A percentile compares a stretch with the other conserved stretches of the same genome.
These are phyloP conservation scores for Caloenas nicobarica DNA, from an alignment of 2,113 vertebrate species.

Conservation along the genomic window DNA sequence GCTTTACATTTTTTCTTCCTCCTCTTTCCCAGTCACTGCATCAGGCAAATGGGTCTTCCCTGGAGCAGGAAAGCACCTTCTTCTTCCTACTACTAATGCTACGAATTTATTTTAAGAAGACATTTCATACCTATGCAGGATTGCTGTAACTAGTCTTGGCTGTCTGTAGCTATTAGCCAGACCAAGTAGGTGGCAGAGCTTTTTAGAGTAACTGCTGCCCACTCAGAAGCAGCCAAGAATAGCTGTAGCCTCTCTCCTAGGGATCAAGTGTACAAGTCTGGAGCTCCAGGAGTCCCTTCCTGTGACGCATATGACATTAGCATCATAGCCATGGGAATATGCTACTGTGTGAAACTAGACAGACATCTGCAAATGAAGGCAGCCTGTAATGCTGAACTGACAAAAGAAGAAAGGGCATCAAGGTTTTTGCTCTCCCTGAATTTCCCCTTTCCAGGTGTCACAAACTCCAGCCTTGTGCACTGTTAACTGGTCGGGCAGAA, in stretches of 20 bases:
- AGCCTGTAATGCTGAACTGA: not conserved
- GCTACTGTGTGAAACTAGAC: not conserved
- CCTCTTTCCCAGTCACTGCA: not conserved
- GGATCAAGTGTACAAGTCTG: not conserved
- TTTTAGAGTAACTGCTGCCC: constrained; percentile 36
- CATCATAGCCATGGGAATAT: not conserved
- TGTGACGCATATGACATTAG: not conserved
- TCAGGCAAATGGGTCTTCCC: not conserved
- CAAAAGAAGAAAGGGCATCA: not conserved
- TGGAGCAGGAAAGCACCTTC: not conserved
- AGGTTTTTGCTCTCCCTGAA: not conserved
- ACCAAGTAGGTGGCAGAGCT: constrained; percentile 25
- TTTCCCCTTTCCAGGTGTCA: not conserved
- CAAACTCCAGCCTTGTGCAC: not conserved
- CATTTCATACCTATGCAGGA: not conserved
- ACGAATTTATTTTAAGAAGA: constrained; percentile 31
- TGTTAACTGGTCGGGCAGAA: not conserved
- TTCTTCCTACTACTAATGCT: not conserved
- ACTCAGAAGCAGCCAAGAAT: constrained; percentile 27
- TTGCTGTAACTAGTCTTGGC: constrained; percentile 2
- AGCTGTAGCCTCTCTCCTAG: constrained; percentile 20
- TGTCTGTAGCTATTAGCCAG: not conserved
- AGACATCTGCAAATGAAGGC: not conserved
- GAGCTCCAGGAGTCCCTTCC: not conserved
- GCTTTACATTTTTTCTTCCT: not conserved